phyloP scores from a whole-genome alignment of 2,113 vertebrate genomes.

The Cavia porcellus region DNA sequence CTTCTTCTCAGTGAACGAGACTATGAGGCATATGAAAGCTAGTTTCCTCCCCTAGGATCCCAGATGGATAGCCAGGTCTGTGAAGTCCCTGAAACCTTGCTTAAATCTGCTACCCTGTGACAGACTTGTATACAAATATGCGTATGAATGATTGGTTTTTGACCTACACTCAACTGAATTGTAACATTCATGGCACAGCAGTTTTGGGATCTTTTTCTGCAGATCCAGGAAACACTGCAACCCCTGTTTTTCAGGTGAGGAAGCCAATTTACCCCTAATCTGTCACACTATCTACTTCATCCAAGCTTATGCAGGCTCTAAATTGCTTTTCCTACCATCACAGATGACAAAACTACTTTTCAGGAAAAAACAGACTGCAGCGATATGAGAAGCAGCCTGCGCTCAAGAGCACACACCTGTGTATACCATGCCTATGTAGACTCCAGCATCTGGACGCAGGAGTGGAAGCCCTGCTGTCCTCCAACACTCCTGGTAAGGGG shows the following conservation, averaged over 20 bases:
- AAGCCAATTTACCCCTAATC: background rate
- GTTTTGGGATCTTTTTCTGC: background rate
- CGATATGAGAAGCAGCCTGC: too few species aligned
- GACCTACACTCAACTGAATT: background rate
- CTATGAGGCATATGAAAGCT: accelerated
- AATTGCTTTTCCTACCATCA: background rate
- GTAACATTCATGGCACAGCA: accelerated
- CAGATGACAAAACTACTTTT: accelerated
- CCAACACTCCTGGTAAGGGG: background rate
- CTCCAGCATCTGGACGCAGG: background rate
- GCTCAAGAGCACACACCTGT: background rate
- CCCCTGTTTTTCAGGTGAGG: background rate
- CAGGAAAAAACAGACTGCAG: background rate
- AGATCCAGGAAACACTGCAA: background rate
- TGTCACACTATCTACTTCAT: too few species aligned
- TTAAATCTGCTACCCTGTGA: background rate
- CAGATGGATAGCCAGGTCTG: background rate
- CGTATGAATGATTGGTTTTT: accelerated
- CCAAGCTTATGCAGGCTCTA: accelerated
- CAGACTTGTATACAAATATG: background rate
- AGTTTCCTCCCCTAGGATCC: background rate
- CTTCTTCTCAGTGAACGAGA: too few species aligned
- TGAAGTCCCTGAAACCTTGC: accelerated
- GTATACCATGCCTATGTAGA: background rate
- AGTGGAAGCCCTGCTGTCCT: background rate